Evolutionary conservation across 2,888 invertebrate genomes (phyloP), one percentile per base, ranked within the genome.

Genomic region (Cybosia mesomella): DNA sequence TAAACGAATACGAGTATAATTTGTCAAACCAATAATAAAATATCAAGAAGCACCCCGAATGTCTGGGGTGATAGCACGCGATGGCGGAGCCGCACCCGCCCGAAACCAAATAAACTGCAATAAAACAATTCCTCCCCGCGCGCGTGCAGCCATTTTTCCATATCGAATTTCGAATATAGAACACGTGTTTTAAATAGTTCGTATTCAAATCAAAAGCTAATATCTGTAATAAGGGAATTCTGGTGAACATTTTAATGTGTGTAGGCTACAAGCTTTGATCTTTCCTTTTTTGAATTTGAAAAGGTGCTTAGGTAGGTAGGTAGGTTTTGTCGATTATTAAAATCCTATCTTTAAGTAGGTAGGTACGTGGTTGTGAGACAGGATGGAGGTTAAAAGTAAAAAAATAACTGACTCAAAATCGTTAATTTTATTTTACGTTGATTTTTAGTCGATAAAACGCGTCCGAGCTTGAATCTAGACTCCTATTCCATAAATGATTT

Each of bases 71-170:
- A 76, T 66, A 60, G 74, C 68, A 70, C 75, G 74, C 75, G 67
- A 74, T 63, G 73, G 69, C 70, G 65, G 66, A 63, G 69, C 57
- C 74, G 54, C 72, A 74, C 39, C 64, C 72, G 78, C 81, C 83
- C 78, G 81, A 81, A 85, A 82, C 87, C 81, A 85, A 87, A 86
- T 85, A 87, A 86, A 89, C 87, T 87, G 86, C 87, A 87, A 87
- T 89, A 87, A 87, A 85, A 87, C 85, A 77, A 82, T 70, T 70
- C 70, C 24, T 60, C 54, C 63, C 39, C 61, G 64, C 63, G 67
- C 18, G 60, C 28, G n/a, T n/a, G n/a, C 49, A 57, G 10, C 57
- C 39, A 64, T 70, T 70, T 70, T 67, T 57, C 49, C 57, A 67
- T 70, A 66, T 64, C 64, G 54, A 58, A 64, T 67, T 64, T 58